A percentile compares a stretch with the other conserved stretches of the same genome.
Conservation (phyloP, 2,888 invertebrate species). For the Alloscopus bannaensis region DNA sequence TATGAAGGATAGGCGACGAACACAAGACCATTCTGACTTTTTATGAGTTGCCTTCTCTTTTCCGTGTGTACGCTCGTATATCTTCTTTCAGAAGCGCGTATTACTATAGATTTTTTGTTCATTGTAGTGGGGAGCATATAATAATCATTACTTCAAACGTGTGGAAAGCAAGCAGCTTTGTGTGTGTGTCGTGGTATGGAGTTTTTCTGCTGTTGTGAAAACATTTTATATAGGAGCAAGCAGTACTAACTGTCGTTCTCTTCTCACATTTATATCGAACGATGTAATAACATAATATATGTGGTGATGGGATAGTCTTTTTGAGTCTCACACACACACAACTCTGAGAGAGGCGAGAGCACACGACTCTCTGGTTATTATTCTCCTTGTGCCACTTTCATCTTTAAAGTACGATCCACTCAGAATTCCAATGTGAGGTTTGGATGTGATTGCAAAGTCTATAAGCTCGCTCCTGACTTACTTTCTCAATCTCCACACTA, state of each 20-base stretch:
- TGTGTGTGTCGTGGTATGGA: neutral
- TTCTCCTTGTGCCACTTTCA: conserved; percentile 42
- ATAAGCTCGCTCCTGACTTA: neutral
- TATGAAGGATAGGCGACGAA: conserved; percentile 15
- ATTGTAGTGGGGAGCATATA: too few species aligned
- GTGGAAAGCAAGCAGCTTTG: neutral
- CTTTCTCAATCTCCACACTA: neutral
- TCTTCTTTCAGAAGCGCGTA: too few species aligned
- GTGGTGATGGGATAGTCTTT: too few species aligned
- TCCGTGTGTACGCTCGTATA: conserved; percentile 1
- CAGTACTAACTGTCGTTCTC: too few species aligned
- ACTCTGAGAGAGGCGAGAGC: too few species aligned
- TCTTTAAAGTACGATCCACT: conserved; percentile 27
- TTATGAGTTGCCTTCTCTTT: neutral
- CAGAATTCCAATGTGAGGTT: conserved; percentile 43
- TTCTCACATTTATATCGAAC: neutral
- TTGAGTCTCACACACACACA: too few species aligned
- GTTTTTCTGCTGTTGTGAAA: neutral
- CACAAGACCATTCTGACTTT: conserved; percentile 8
- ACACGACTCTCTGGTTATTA: conserved; percentile 31
- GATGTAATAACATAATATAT: too few species aligned
- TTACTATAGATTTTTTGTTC: too few species aligned
- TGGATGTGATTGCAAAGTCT: neutral
- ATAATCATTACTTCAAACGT: too few species aligned
- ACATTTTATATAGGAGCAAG: too few species aligned